Evolutionary conservation across 2,888 invertebrate species (phyloP).

Genomic region (Odontocolon sp.): DNA sequence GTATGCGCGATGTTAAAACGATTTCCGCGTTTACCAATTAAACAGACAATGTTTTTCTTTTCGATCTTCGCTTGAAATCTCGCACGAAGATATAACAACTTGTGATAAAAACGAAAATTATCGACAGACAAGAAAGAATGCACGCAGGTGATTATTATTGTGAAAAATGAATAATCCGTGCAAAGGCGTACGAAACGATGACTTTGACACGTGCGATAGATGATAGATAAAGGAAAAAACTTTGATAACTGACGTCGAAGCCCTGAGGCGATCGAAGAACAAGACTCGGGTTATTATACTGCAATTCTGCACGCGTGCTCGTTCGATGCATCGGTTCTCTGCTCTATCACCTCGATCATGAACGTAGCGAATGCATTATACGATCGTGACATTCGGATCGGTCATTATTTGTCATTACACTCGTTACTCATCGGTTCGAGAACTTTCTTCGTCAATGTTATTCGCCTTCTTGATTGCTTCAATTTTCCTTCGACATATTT

Average conservation of each 20-base stretch:
- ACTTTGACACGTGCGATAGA: conserved; percentile 39
- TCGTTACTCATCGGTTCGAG: too few relatives aligned
- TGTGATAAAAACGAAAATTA: not conserved
- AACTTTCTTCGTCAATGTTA: too few relatives aligned
- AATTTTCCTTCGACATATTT: not conserved
- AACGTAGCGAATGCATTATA: not conserved
- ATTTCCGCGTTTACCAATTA: conserved; percentile 30
- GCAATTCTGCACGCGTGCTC: not conserved
- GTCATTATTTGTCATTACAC: not conserved
- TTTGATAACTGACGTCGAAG: conserved; percentile 34
- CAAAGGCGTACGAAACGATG: conserved; percentile 26
- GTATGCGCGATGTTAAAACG: not conserved
- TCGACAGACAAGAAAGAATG: too few relatives aligned
- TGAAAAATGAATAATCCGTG: conserved; percentile 24
- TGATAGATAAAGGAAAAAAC: conserved; percentile 23
- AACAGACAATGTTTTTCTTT: conserved; percentile 2
- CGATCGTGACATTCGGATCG: not conserved
- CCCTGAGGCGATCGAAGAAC: conserved; percentile 15
- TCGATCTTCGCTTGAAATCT: too few relatives aligned
- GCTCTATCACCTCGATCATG: not conserved
- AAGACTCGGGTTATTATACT: too few relatives aligned
- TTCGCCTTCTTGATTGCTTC: not conserved
- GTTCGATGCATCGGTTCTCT: not conserved
- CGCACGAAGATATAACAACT: too few relatives aligned
- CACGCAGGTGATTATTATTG: conserved; percentile 3